Percentiles rank a stretch among this genome's conserved stretches.
phyloP scores from a whole-genome alignment of 2,888 invertebrate genomes.

The Dinocampus coccinellae region DNA sequence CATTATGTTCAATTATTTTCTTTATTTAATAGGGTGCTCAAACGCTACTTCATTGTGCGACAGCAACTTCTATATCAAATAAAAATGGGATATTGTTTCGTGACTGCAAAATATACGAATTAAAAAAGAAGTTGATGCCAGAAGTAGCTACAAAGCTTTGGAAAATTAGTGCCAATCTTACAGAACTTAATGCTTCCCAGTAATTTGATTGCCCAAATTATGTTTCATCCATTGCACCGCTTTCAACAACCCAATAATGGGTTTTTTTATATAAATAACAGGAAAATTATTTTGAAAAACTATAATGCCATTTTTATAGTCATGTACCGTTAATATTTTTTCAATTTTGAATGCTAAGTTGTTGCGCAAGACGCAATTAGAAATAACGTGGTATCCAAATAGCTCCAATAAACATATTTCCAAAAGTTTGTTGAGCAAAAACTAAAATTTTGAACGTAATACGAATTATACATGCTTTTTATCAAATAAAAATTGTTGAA shows the following conservation, averaged over 20 bases:
- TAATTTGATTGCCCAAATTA: neutral
- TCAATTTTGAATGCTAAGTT: too few relatives aligned
- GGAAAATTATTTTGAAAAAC: slow-evolving; percentile 7
- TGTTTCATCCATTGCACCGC: neutral
- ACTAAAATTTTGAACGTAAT: slow-evolving; percentile 11
- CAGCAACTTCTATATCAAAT: slow-evolving; percentile 73
- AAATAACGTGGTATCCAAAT: too few relatives aligned
- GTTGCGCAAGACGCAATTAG: too few relatives aligned
- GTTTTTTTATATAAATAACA: slow-evolving; percentile 12
- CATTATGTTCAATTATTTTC: neutral
- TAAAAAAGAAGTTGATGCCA: slow-evolving; percentile 75
- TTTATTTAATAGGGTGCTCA: slow-evolving; percentile 78
- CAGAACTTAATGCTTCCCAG: slow-evolving; percentile 18
- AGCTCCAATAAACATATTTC: neutral
- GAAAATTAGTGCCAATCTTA: slow-evolving; percentile 76
- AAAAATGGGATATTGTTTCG: slow-evolving; percentile 82
- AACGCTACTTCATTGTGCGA: slow-evolving; percentile 83
- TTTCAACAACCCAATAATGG: neutral
- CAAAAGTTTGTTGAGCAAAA: neutral
- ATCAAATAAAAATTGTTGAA: too few relatives aligned
- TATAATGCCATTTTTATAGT: slow-evolving; percentile 37
- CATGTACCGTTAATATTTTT: neutral
- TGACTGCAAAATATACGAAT: slow-evolving; percentile 77
- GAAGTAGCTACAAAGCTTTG: slow-evolving; percentile 78
- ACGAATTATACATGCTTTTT: slow-evolving; percentile 1